These are phyloP conservation scores for Sparidentex hasta DNA, from an alignment of 2,797 vertebrate genomes.

Conservation along the genomic window DNA sequence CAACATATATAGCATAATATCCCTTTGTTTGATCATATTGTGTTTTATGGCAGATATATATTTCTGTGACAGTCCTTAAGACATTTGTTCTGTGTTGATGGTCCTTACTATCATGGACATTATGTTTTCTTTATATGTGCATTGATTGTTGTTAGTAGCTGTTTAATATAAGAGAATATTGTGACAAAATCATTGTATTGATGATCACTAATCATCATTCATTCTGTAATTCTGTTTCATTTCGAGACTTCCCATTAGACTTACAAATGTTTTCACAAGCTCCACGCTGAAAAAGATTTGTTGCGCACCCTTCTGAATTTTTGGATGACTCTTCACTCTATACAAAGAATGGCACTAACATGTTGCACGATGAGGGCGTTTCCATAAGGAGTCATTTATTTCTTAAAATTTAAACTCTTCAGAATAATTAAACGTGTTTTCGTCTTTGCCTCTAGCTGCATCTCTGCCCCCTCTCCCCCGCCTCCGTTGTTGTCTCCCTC, in stretches of 20 bases:
- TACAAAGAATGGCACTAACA: no score
- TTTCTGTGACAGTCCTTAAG: background rate
- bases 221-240: background rate
- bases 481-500: conserved; percentile 56
- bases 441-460: conserved; percentile 11
- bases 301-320: background rate
- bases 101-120: no score
- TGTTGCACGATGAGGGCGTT: background rate
- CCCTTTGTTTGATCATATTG: background rate
- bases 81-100: background rate
- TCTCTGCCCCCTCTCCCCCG: background rate
- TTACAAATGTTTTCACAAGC: background rate
- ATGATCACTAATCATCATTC: background rate
- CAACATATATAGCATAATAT: background rate
- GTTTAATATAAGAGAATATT: background rate
- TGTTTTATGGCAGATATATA: background rate
- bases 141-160: background rate
- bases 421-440: conserved; percentile 24
- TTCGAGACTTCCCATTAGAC: background rate
- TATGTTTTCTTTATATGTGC: background rate
- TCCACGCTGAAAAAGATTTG: background rate
- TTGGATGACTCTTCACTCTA: background rate
- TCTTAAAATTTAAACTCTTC: background rate
- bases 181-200: background rate
- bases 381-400: background rate